Conservation (phyloP, 2,888 invertebrate species). For the Drosophila atroscutellata region DNA sequence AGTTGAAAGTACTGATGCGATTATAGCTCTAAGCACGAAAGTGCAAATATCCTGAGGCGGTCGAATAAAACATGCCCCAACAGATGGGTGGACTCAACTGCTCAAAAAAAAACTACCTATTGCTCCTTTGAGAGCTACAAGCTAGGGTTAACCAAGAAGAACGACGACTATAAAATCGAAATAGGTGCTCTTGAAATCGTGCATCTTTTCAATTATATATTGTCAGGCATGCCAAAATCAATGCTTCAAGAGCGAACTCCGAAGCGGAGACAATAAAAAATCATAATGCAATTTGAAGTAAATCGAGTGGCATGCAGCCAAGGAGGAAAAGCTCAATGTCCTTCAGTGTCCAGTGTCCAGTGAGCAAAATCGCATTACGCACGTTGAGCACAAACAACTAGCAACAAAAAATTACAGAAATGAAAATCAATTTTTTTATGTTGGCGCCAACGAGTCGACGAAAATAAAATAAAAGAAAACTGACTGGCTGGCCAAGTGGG, state of each 20-base stretch:
- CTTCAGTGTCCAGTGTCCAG: conserved; percentile 1
- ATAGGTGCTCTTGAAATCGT: background rate
- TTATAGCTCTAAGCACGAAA: background rate
- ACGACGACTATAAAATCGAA: background rate
- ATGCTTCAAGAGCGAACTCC: background rate
- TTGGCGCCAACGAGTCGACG: conserved; percentile 72
- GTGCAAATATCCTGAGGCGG: background rate
- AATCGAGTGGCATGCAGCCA: background rate
- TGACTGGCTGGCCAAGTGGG: conserved; percentile 6
- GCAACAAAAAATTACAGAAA: conserved; percentile 21
- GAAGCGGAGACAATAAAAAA: background rate
- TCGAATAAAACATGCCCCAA: background rate
- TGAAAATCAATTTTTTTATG: conserved; percentile 74
- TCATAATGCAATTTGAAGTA: background rate
- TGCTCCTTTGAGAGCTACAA: too few species aligned
- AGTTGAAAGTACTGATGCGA: background rate
- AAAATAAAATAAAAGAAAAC: conserved; percentile 72
- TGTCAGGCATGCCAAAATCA: background rate
- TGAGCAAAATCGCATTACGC: background rate
- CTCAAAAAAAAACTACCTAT: background rate
- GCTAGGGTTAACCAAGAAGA: background rate
- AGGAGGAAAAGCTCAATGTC: conserved; percentile 4
- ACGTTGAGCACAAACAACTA: background rate
- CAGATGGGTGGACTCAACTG: background rate
- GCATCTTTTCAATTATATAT: background rate